These are phyloP conservation scores for Rostratula benghalensis DNA, from an alignment of 2,113 vertebrate genomes.

Conservation along the genomic window DNA sequence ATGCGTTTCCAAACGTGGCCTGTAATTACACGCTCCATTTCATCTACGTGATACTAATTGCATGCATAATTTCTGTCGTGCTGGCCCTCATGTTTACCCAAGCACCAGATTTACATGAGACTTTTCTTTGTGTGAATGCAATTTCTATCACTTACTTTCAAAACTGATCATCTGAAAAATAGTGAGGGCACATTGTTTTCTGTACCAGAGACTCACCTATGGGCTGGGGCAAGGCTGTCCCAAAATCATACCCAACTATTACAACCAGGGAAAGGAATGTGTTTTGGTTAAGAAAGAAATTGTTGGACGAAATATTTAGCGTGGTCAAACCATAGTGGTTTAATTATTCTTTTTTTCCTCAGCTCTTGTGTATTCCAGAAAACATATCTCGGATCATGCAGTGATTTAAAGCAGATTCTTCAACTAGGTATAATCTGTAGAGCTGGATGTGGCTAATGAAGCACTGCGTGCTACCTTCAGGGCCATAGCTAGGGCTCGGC, in stretches of 20 bases:
- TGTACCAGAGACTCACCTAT: not conserved
- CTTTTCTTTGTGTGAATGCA: not conserved
- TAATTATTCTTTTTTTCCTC: not conserved
- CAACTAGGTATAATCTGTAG: not conserved
- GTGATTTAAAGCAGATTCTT: not conserved
- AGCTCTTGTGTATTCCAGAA: not conserved
- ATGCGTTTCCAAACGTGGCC: not conserved
- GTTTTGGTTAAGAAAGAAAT: not conserved
- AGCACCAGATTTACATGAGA: not conserved
- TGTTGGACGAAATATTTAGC: not conserved
- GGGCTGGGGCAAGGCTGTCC: not conserved
- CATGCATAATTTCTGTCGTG: not conserved
- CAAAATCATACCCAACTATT: not conserved
- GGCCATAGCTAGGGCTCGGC: not conserved
- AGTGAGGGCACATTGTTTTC: not conserved
- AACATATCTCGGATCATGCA: not conserved
- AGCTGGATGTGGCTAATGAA: not conserved
- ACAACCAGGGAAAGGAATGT: not conserved
- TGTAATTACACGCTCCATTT: not conserved
- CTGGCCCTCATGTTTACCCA: not conserved
- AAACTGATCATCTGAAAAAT: not conserved
- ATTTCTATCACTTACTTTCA: not conserved
- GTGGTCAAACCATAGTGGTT: not conserved
- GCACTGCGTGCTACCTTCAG: not conserved
- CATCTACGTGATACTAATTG: not conserved